Conservation (phyloP, 2,113 vertebrate species). For the Sturnira hondurensis region DNA sequence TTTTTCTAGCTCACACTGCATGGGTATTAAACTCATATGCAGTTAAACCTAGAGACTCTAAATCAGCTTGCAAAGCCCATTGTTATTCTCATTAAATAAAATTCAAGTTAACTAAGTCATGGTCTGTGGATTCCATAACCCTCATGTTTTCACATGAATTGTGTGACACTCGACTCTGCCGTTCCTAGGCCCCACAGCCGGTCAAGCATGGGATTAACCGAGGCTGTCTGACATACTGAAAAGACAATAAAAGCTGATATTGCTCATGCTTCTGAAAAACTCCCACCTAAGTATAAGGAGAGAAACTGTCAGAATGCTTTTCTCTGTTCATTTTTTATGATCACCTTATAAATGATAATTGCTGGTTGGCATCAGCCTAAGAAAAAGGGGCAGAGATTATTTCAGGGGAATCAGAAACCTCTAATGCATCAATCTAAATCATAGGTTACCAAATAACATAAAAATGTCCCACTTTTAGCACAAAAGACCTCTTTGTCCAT, state of each 20-base stretch:
- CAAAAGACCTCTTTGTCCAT: slow-evolving; percentile 50
- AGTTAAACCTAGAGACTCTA: slow-evolving; percentile 56
- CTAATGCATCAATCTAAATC: slow-evolving; percentile 50
- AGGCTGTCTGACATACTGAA: slow-evolving; percentile 49
- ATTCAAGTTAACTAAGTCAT: slow-evolving; percentile 48
- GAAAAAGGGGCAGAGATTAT: slow-evolving; percentile 42
- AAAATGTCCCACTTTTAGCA: slow-evolving; percentile 42
- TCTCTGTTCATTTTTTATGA: slow-evolving; percentile 56
- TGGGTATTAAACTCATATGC: slow-evolving; percentile 39
- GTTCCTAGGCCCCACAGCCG: background rate
- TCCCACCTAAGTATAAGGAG: background rate
- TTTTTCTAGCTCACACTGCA: slow-evolving; percentile 52
- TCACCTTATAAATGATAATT: slow-evolving; percentile 59
- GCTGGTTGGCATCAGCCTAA: slow-evolving; percentile 22
- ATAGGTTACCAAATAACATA: slow-evolving; percentile 53
- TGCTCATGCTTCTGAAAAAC: slow-evolving; percentile 63
- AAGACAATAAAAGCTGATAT: slow-evolving; percentile 51
- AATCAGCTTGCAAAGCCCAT: background rate
- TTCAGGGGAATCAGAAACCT: slow-evolving; percentile 37
- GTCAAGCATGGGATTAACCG: slow-evolving; percentile 55
- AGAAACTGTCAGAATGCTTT: slow-evolving; percentile 41
- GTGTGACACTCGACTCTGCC: background rate
- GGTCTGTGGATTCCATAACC: slow-evolving; percentile 27
- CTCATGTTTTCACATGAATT: slow-evolving; percentile 16
- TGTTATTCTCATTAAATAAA: slow-evolving; percentile 57